phyloP scores from a whole-genome alignment of 2,888 invertebrate species.

The Gymnoscelis rufifasciata region DNA sequence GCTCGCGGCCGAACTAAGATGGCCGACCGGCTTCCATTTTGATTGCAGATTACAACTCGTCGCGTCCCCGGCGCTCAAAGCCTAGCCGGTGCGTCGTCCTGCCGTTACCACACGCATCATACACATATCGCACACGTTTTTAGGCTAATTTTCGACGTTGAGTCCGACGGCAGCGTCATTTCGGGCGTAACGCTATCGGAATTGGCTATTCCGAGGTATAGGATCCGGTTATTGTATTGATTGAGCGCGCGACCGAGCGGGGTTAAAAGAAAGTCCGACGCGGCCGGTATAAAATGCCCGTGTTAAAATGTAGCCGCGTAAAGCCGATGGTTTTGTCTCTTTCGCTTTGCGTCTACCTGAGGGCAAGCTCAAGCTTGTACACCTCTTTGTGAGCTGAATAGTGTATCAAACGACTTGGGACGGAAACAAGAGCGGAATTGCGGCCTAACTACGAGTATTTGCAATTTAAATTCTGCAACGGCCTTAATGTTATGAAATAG shows the following conservation, averaged over 20 bases:
- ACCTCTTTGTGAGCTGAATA: conserved; percentile 27
- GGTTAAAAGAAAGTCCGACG: conserved; percentile 47
- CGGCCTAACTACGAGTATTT: conserved; percentile 18
- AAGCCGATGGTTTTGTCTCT: conserved; percentile 60
- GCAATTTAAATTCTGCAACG: conserved; percentile 24
- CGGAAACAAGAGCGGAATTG: conserved; percentile 24
- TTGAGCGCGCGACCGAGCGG: conserved; percentile 43
- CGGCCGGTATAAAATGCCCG: conserved; percentile 47
- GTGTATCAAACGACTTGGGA: conserved; percentile 25
- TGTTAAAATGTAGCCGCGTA: conserved; percentile 53
- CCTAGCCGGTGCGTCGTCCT: conserved; percentile 63
- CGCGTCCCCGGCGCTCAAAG: conserved; percentile 69
- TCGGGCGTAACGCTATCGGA: conserved; percentile 28
- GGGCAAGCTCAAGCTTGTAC: conserved; percentile 23
- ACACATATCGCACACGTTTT: conserved; percentile 72
- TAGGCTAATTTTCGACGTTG: conserved; percentile 73
- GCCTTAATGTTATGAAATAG: conserved; percentile 20
- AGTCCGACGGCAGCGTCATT: conserved; percentile 56
- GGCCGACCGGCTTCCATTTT: conserved; percentile 77
- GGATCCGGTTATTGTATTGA: conserved; percentile 60
- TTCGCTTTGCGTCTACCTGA: conserved; percentile 43
- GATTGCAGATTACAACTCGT: conserved; percentile 72
- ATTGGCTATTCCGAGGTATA: conserved; percentile 31
- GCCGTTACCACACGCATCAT: conserved; percentile 53
- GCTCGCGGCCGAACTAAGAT: conserved; percentile 75